phyloP scores from a whole-genome alignment of 2,797 vertebrate species.

The Centropyge bicolor region DNA sequence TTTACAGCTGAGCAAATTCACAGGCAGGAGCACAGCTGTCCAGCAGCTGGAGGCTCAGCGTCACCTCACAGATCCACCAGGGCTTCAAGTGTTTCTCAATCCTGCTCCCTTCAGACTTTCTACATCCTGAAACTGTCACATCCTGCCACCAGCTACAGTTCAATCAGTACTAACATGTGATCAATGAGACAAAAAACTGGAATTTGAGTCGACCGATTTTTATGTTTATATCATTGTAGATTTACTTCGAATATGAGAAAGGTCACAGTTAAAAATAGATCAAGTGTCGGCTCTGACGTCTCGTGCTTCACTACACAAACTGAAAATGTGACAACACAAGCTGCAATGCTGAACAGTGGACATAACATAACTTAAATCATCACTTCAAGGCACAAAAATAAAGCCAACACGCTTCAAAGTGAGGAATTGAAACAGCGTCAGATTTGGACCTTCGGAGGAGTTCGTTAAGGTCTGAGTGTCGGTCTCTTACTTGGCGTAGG shows the following conservation, averaged over 20 bases:
- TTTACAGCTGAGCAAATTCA: neutral
- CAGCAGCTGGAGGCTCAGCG: constrained; percentile 34
- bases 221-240: neutral
- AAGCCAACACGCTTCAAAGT: neutral
- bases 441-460: neutral
- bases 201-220: neutral
- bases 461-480: no score
- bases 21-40: constrained; percentile 39
- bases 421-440: no score
- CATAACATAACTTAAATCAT: neutral
- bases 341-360: neutral
- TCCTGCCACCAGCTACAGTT: neutral
- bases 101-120: neutral
- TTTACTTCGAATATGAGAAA: neutral
- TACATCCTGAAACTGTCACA: neutral
- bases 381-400: no score
- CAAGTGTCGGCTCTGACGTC: neutral
- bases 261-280: neutral
- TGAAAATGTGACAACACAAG: no score
- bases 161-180: neutral
- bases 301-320: no score
- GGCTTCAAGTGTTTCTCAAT: neutral
- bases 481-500: constrained; percentile 95
- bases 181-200: neutral
- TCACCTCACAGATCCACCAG: neutral